Evolutionary conservation across 2,888 invertebrate genomes (phyloP), one percentile per base, ranked within the genome.

Genomic region (Pimpla rufipes): DNA sequence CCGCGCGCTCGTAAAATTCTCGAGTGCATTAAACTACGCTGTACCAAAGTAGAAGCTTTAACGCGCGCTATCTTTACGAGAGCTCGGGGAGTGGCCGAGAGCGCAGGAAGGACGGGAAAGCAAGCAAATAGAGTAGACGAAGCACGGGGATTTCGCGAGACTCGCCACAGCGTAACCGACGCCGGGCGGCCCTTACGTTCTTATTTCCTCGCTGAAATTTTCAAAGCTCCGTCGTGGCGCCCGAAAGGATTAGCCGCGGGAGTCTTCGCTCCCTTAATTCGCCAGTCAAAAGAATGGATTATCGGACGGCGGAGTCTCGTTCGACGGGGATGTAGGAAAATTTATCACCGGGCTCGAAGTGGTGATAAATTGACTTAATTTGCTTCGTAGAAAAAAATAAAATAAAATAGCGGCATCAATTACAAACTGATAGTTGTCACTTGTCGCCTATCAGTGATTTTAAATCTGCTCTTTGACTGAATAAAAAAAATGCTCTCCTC

Each of bases 11-110:
- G 57, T 52, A 70, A 75, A 82, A 66, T 82, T 70, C 75, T 75
- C 70, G 64, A 68, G 55, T 37, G 62, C 52, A 74, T 82, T 82
- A 78, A 78, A 74, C 74, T 64, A 74, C 71, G 71, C 50, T 62
- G 62, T 68, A 70, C 64, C 62, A 68, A 75, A 75, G 75, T 75
- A 35, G 80, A 68, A 75, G 75, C 67, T 67, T 73, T 73, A 79
- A 79, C 79, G 47, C 55, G 68, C 40, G 42, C 42, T 55, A 64
- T 62, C 62, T 80, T 75, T 75, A 75, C 62, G 78, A 82, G 68
- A 74, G 68, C 74, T 74, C 62, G 52, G 78, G 78, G 81, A 62
- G 55, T 74, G 42, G n/a, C 55, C 35, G 71, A 59, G 52, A 75
- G 23, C 23, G 29, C n/a, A 68, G 40, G 23, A 11, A 62, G 50